Evolutionary conservation across 2,113 vertebrate genomes (phyloP).

Genomic region (Aviceda subcristata): DNA sequence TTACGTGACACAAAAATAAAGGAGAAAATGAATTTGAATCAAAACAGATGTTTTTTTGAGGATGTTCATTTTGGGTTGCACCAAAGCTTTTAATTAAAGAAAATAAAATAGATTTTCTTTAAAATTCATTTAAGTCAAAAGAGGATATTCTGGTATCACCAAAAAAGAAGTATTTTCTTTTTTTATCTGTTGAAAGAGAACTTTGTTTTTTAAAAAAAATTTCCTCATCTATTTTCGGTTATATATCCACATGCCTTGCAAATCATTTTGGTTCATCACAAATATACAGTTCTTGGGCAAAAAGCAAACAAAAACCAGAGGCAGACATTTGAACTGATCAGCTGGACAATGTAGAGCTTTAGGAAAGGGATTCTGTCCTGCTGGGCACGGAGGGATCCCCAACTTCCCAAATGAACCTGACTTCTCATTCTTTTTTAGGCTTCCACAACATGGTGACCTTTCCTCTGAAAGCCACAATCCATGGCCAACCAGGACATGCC

Average conservation of each 20-base stretch:
- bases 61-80: background rate
- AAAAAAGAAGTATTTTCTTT: background rate
- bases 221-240: background rate
- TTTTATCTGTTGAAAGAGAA: background rate
- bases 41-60: background rate
- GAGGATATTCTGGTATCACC: background rate
- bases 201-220: background rate
- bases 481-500: slow-evolving; percentile 50
- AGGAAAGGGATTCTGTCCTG: background rate
- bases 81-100: background rate
- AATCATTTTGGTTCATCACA: background rate
- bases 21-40: background rate
- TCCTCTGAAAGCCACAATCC: slow-evolving; percentile 58
- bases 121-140: background rate
- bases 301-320: background rate
- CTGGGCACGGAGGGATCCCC: slow-evolving; percentile 18
- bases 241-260: background rate
- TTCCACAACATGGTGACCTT: slow-evolving; percentile 54
- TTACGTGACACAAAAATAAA: background rate
- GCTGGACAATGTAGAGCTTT: background rate
- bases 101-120: background rate
- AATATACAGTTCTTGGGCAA: background rate
- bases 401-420: slow-evolving; percentile 32
- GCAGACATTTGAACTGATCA: background rate
- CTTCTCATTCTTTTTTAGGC: slow-evolving; percentile 63